Conservation (phyloP, 2,888 invertebrate species). For the Sarcophaga subvicina region DNA sequence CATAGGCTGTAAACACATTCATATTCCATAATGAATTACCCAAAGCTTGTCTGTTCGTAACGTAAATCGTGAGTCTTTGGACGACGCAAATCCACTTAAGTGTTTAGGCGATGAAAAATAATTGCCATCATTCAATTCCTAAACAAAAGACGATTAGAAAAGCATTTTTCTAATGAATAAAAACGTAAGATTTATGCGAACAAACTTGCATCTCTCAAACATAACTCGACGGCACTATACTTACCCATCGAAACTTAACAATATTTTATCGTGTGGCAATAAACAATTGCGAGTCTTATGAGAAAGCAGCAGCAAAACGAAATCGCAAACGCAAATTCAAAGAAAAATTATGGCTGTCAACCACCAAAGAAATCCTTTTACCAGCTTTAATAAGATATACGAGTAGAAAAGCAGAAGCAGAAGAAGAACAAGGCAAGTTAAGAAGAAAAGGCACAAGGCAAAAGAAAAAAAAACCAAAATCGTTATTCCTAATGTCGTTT, state of each 20-base stretch:
- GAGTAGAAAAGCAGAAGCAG: neutral
- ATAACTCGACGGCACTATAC: neutral
- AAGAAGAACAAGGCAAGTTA: neutral
- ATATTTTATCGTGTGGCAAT: conserved; percentile 36
- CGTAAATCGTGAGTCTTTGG: neutral
- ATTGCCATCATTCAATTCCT: neutral
- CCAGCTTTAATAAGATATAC: neutral
- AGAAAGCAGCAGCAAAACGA: neutral
- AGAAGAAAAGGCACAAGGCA: conserved; percentile 5
- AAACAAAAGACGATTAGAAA: conserved; percentile 6
- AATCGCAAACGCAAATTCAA: conserved; percentile 32
- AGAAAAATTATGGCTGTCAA: conserved; percentile 15
- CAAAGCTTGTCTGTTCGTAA: neutral
- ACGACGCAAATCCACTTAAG: neutral
- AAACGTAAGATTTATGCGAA: neutral
- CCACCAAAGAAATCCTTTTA: neutral
- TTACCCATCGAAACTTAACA: neutral
- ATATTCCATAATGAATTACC: neutral
- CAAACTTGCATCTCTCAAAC: neutral
- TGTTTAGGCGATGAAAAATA: neutral
- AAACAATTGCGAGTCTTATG: conserved; percentile 31
- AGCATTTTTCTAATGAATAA: conserved; percentile 20
- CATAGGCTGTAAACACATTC: neutral
- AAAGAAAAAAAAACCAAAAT: conserved; percentile 16
- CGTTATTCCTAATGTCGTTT: conserved; percentile 43